Evolutionary conservation across 2,888 invertebrate genomes (phyloP).

Genomic region (Lissocephala sabroskyi): DNA sequence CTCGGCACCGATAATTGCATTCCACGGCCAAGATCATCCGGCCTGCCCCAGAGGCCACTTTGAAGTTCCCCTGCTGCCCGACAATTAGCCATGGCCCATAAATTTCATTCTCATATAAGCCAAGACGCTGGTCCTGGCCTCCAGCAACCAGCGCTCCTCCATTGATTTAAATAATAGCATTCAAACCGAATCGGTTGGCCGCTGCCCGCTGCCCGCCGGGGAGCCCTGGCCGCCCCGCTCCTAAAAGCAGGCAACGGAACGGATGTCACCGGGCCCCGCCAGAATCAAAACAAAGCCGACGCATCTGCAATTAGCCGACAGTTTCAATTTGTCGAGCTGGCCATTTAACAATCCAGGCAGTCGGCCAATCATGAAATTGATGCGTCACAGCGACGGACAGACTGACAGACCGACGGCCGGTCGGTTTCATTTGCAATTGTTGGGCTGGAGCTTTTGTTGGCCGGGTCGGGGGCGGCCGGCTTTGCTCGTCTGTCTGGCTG

Average conservation of each 20-base stretch:
- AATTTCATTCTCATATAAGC: constrained; percentile 58
- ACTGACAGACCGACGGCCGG: no score
- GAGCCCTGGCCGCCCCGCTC: background rate
- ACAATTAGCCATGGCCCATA: constrained; percentile 70
- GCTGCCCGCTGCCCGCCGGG: background rate
- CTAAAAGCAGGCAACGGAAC: constrained; percentile 20
- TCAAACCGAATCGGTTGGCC: constrained; percentile 31
- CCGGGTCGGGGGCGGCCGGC: background rate
- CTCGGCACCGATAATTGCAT: constrained; percentile 68
- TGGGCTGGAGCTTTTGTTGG: no score
- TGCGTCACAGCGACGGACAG: constrained; percentile 17
- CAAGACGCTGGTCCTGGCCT: background rate
- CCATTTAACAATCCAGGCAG: constrained; percentile 11
- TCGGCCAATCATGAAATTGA: constrained; percentile 36
- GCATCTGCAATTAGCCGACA: constrained; percentile 30
- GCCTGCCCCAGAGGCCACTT: constrained; percentile 29
- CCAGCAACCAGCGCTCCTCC: constrained; percentile 39
- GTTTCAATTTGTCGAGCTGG: constrained; percentile 27
- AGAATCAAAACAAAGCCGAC: constrained; percentile 1
- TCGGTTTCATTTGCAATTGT: no score
- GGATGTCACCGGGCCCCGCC: no score
- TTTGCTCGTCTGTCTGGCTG: constrained; percentile 26
- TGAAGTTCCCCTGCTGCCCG: constrained; percentile 38
- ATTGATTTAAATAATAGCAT: constrained; percentile 70
- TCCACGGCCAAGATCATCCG: constrained; percentile 34